phyloP scores from a whole-genome alignment of 2,113 vertebrate species.

The Vicugna pacos region DNA sequence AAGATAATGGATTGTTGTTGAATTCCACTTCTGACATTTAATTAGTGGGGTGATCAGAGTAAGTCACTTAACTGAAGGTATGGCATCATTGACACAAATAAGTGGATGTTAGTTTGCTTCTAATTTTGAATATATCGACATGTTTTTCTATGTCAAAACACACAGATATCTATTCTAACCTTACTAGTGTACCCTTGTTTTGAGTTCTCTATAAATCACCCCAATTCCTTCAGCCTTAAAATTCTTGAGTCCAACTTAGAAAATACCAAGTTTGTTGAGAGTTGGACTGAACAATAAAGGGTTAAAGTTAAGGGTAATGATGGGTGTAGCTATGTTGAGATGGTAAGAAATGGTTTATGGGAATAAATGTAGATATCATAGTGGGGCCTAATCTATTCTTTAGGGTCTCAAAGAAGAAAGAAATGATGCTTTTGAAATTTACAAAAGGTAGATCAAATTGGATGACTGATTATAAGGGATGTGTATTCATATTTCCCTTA shows the following conservation, averaged over 20 bases:
- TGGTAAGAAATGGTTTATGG: neutral
- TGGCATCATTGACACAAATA: neutral
- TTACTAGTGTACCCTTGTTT: neutral
- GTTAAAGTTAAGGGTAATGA: neutral
- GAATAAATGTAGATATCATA: neutral
- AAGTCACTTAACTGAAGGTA: neutral
- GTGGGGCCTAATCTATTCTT: neutral
- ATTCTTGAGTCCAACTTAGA: neutral
- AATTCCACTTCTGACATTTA: neutral
- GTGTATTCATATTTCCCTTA: neutral
- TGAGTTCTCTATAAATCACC: neutral
- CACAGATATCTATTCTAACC: neutral
- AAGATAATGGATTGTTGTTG: neutral
- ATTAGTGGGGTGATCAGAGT: neutral
- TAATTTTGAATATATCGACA: neutral
- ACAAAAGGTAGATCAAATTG: neutral
- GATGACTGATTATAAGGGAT: neutral
- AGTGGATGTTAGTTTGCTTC: constrained; percentile 7
- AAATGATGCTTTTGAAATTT: constrained; percentile 28
- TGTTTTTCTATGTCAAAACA: constrained; percentile 18
- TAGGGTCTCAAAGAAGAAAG: neutral
- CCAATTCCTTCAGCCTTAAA: neutral
- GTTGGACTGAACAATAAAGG: neutral
- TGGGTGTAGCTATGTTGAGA: neutral
- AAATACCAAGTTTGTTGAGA: neutral